Base-by-base conservation (phyloP, 2,797 vertebrate species). In the Orientallactaga sibirica region DNA sequence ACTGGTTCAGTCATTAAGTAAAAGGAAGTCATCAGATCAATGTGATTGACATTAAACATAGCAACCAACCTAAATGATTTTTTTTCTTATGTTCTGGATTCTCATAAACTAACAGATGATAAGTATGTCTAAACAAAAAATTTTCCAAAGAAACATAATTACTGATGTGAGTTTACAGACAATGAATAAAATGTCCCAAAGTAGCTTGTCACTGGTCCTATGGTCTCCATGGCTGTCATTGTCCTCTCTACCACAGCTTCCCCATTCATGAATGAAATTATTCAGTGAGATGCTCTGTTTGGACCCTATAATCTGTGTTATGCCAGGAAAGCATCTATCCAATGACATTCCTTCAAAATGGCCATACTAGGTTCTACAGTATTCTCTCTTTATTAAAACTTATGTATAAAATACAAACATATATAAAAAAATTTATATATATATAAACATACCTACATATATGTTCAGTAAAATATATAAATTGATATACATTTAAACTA, bases 1-100 rank as follows among this genome's bases (percentile, higher is more conserved):
- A 95, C 95, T 73, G 70, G 82, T 68, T 92, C 64, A 94, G 88
- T 92, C 95, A 95, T 92, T 93, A 93, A 96, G 41, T 76, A 89
- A 94, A 96, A 94, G 64, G 93, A 90, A 93, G 52, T 71, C 82
- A 94, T 79, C 61, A 0, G 2, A 90, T 84, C 90, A 85, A 52
- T 96, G 79, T 96, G 92, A 94, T 73, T 94, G 93, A 68, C 95
- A 86, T 81, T 88, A 93, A 61, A 88, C 29, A 89, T 43, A 82
- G 81, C 33, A 92, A 92, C 41, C 29, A 79, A 61, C 12, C 79
- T 74, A n/a, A 77, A 19, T 67, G 33, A 75, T 3, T 25, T 70
- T 88, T 93, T 93, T 85, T 76, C 84, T 83, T 73, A 74, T 14
- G 84, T 95, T 81, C 15, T 88, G 52, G 29, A 43, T 90, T 82